phyloP scores from a whole-genome alignment of 2,113 vertebrate species.

The Pelobates fuscus region DNA sequence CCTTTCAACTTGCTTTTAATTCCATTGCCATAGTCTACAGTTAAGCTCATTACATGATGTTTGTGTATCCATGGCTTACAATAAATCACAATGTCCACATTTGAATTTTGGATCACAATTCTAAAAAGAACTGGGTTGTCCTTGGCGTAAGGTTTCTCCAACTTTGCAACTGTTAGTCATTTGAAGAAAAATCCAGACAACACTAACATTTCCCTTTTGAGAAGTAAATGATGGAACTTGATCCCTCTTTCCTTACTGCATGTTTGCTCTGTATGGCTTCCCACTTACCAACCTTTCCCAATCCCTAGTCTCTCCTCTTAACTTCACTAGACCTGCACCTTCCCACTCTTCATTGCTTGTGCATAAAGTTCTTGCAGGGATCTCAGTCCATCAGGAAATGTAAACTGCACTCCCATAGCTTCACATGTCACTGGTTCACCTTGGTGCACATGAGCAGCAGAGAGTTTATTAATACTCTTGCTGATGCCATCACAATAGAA shows the following conservation, averaged over 20 bases:
- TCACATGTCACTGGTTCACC: background rate
- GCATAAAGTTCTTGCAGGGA: constrained; percentile 34
- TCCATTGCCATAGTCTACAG: too few species aligned
- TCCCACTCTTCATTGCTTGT: constrained; percentile 9
- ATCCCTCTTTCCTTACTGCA: background rate
- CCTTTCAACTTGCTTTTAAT: too few species aligned
- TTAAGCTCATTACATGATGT: too few species aligned
- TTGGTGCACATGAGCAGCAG: background rate
- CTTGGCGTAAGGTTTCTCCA: too few species aligned
- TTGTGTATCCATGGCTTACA: too few species aligned
- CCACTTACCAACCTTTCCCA: background rate
- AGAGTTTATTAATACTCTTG: background rate
- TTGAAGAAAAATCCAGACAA: background rate
- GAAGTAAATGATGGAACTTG: background rate
- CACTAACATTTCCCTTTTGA: background rate
- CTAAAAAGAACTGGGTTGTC: background rate
- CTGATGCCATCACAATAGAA: too few species aligned
- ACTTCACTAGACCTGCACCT: constrained; percentile 39
- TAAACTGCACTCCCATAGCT: background rate
- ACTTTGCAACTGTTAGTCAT: too few species aligned
- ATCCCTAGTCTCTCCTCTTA: constrained; percentile 3
- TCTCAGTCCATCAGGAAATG: constrained; percentile 42
- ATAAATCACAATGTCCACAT: too few species aligned
- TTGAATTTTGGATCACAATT: too few species aligned
- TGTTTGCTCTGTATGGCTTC: constrained; percentile 36